These are phyloP conservation scores for Temnothorax curvispinosus DNA, from an alignment of 1,140 invertebrate species.

Conservation along the genomic window DNA sequence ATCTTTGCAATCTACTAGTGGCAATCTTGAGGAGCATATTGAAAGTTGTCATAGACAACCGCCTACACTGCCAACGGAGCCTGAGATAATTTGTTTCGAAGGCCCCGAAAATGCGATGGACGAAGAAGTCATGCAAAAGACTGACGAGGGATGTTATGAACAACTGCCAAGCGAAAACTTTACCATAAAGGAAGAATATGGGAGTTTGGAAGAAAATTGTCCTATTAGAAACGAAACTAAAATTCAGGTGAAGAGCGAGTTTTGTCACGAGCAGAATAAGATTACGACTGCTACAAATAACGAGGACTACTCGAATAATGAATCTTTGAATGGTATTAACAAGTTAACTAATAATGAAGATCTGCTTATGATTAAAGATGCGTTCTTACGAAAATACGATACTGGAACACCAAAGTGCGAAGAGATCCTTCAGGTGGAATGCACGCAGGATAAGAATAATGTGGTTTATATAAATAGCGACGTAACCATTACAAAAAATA, in stretches of 20 bases:
- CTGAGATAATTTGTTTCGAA: conserved; percentile 84
- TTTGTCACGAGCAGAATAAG: conserved; percentile 56
- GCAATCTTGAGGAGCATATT: conserved; percentile 83
- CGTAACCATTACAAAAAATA: conserved; percentile 81
- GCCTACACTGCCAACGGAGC: conserved; percentile 80
- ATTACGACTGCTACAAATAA: conserved; percentile 58
- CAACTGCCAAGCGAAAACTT: conserved; percentile 71
- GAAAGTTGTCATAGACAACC: conserved; percentile 82
- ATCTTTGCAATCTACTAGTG: conserved; percentile 79
- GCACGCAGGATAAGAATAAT: conserved; percentile 75
- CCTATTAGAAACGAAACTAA: conserved; percentile 67
- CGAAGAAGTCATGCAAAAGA: conserved; percentile 76
- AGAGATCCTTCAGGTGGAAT: conserved; percentile 72
- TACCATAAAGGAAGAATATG: conserved; percentile 71
- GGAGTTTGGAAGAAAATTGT: conserved; percentile 70
- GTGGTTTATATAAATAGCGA: conserved; percentile 80
- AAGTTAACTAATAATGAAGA: conserved; percentile 79
- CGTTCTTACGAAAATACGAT: conserved; percentile 81
- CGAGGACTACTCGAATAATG: conserved; percentile 68
- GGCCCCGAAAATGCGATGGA: conserved; percentile 79
- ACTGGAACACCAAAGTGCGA: conserved; percentile 67
- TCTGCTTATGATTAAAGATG: conserved; percentile 80
- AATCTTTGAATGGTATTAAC: conserved; percentile 61
- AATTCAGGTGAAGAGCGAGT: conserved; percentile 60
- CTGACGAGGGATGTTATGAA: conserved; percentile 76